Evolutionary conservation across 2,888 invertebrate genomes (phyloP), one percentile per base, ranked within the genome.

Genomic region (Diarsia mendica): DNA sequence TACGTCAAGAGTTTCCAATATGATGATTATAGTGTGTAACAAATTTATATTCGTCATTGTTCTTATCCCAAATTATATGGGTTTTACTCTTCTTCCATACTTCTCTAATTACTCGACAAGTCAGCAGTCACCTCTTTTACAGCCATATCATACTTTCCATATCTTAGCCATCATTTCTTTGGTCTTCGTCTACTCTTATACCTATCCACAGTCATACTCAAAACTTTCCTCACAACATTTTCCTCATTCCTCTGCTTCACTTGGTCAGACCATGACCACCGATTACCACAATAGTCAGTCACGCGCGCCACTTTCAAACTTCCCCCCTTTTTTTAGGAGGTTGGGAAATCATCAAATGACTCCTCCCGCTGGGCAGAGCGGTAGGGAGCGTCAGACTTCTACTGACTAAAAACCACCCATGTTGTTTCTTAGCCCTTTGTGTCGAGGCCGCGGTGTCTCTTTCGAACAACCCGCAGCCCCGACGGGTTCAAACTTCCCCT

Each of bases 1-100:
- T 91, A 92, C 87, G 87, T 93, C 85, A 87, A 91, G 82, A 85
- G 72, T 13, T 85, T 90, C 48, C 58, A 82, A 55, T 80, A 86
- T 79, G 73, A 90, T 15, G 76, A 71, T 44, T 73, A 89, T 53
- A 89, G 94, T 94, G 81, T 44, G 63, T 63, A 39, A 20, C 6
- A 39, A 58, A 58, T 58, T 58, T 28, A 15, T 55, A 3, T 28
- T 58, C 28, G 3, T 58, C 23, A 6, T 55, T 55, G 2, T 55
- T 23, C 23, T 58, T 28, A n/a, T 1, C 28, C 8, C 15, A 8
- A 58, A 28, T 28, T 28, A 28, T 15, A 15, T 28, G 28, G 15
- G 28, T 15, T 28, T 15, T 8, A 8, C 58, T 28, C 58, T 28
- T 15, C 28, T 28, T 28, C 28, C 28, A 28, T 28, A 28, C 28